These are phyloP conservation scores for Coregonus suidteri DNA, from an alignment of 2,797 vertebrate species.

Conservation along the genomic window DNA sequence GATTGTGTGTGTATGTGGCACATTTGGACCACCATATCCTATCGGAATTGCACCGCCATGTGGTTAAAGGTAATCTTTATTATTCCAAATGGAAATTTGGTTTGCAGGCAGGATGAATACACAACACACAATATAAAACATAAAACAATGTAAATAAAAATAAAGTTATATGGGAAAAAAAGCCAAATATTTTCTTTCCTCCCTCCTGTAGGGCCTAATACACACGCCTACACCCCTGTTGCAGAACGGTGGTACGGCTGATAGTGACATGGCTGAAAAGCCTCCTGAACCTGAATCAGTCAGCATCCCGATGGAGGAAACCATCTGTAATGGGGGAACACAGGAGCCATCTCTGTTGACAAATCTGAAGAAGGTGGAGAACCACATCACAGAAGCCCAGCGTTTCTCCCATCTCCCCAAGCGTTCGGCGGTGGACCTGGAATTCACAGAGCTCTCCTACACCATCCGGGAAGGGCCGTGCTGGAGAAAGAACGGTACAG, in stretches of 20 bases:
- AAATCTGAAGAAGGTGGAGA: constrained; percentile 71
- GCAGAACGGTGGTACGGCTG: constrained; percentile 59
- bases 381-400: constrained; percentile 69
- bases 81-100: background rate
- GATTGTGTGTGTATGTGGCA: background rate
- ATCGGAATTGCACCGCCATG: background rate
- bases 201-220: background rate
- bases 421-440: constrained; percentile 87
- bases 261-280: constrained; percentile 57
- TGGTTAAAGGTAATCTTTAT: background rate
- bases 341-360: constrained; percentile 58
- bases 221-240: background rate
- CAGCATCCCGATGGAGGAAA: constrained; percentile 62
- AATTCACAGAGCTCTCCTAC: constrained; percentile 89
- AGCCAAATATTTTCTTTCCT: background rate
- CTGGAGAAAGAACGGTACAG: constrained; percentile 83
- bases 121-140: background rate
- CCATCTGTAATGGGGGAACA: constrained; percentile 25
- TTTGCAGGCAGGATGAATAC: background rate
- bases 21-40: background rate
- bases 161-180: background rate
- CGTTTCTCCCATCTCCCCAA: constrained; percentile 90
- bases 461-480: constrained; percentile 86
- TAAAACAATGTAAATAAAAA: background rate
- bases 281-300: constrained; percentile 60